A percentile compares a stretch with the other conserved stretches of the same genome.
Conservation (phyloP, 2,797 vertebrate species). For the Rhodeus uyekii region DNA sequence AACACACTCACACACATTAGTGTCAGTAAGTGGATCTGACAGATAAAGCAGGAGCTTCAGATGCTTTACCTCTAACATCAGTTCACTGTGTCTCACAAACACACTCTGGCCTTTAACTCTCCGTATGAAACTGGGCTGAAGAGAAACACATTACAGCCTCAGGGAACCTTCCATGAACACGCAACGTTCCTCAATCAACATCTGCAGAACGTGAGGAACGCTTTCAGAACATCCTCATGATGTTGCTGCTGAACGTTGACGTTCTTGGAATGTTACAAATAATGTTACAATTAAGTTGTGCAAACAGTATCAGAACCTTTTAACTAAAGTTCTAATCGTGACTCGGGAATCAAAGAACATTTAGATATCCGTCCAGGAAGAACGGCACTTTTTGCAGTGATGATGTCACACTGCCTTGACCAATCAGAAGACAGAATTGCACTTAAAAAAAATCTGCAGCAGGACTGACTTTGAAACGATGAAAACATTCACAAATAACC, state of each 20-base stretch:
- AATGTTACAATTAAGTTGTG: not conserved
- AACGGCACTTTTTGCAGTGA: not conserved
- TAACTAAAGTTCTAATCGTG: not conserved
- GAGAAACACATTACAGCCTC: slow-evolving; percentile 45
- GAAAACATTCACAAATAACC: not conserved
- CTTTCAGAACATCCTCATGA: not conserved
- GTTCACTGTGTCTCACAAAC: slow-evolving; percentile 91
- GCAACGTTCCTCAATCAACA: not conserved
- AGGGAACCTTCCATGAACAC: not conserved
- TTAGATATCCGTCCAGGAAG: not conserved
- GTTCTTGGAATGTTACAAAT: not conserved
- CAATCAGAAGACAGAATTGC: not conserved
- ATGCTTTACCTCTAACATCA: slow-evolving; percentile 86
- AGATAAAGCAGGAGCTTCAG: not conserved
- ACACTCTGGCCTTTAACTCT: slow-evolving; percentile 89
- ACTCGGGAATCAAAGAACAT: too few relatives aligned
- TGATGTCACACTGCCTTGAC: not conserved
- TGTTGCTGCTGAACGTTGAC: not conserved
- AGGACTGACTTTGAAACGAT: not conserved
- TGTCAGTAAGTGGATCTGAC: not conserved
- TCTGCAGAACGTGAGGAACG: not conserved
- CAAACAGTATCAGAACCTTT: not conserved
- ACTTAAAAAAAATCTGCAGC: not conserved
- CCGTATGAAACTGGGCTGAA: slow-evolving; percentile 88
- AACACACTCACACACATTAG: not conserved